phyloP scores from a whole-genome alignment of 2,797 vertebrate genomes.

The Loriculus beryllinus region DNA sequence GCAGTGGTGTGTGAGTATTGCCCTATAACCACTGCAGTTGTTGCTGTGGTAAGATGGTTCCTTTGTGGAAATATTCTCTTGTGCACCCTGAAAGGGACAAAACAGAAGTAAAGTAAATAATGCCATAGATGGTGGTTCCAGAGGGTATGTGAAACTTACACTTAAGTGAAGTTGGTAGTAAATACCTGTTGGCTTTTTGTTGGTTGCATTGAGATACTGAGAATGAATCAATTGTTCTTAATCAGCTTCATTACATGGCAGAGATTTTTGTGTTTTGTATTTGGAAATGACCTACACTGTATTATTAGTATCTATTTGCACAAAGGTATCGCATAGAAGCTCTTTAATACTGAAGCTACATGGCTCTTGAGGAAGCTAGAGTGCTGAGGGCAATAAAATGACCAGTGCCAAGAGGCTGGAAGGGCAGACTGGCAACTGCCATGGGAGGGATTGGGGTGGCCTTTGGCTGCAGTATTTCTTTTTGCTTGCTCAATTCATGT shows the following conservation, averaged over 20 bases:
- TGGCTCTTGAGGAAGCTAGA: rapidly evolving
- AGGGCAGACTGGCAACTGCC: not conserved
- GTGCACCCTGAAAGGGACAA: not conserved
- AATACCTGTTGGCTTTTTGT: not conserved
- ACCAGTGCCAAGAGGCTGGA: not conserved
- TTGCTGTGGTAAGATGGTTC: not conserved
- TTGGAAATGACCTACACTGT: not conserved
- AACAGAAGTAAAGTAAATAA: not conserved
- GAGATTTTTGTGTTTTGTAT: no score
- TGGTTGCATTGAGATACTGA: not conserved
- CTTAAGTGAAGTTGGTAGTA: not conserved
- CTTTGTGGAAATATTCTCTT: not conserved
- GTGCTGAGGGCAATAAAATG: not conserved
- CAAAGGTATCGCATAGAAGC: rapidly evolving
- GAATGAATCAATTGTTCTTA: not conserved
- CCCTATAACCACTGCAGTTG: rapidly evolving
- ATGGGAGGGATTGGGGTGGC: not conserved
- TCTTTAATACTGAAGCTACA: rapidly evolving
- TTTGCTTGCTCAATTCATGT: rapidly evolving
- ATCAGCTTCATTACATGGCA: rapidly evolving
- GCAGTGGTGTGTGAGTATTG: rapidly evolving
- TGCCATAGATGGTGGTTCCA: rapidly evolving
- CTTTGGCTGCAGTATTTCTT: not conserved
- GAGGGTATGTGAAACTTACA: rapidly evolving
- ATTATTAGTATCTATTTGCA: not conserved